Base-by-base conservation (phyloP, 2,113 vertebrate genomes). In the Malurus cyaneus region DNA sequence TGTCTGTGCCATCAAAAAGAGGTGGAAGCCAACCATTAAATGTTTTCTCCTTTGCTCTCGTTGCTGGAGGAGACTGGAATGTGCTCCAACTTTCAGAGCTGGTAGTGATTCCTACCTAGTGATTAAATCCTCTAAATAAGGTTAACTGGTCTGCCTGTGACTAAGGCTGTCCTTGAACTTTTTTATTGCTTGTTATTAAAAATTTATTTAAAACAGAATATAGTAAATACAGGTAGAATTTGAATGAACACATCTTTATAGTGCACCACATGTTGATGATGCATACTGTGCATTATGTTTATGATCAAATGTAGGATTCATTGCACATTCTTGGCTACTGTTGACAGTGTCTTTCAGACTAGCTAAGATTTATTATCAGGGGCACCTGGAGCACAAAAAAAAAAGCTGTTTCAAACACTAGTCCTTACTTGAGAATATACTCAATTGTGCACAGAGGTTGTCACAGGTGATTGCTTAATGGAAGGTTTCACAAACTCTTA, bases 31-130 rank as follows among this genome's bases (percentile, higher is more conserved):
- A 91, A 79, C 84, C 81, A 86, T 32, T 66, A 20, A 70, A 67
- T 85, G 39, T 89, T 91, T 93, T 80, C 14, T 81, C 3, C 60
- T 69, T 90, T 78, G 42, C 20, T 84, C 4, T 91, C 0, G 1
- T 91, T 95, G 80, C 80, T 95, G 71, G 71, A 74, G 70, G 84
- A 94, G 62, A 66, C 71, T 83, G 66, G 89, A 57, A 56, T 70
- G 16, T 66, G 17, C 50, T 49, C 36, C 0, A 2, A 11, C n/a
- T 47, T 74, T 85, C 66, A 72, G 54, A 81, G 42, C 42, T 78
- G 25, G 46, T 74, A 53, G 12, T 52, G 56, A 85, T 73, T 93
- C 71, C 47, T 71, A 76, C n/a, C n/a, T n/a, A n/a, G n/a, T n/a
- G n/a, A 44, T 71, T 39, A 74, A 81, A 66, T 91, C 32, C 50